A percentile compares a stretch with the other conserved stretches of the same genome.
phyloP scores from a whole-genome alignment of 2,888 invertebrate genomes.

The Anaspis maculata region DNA sequence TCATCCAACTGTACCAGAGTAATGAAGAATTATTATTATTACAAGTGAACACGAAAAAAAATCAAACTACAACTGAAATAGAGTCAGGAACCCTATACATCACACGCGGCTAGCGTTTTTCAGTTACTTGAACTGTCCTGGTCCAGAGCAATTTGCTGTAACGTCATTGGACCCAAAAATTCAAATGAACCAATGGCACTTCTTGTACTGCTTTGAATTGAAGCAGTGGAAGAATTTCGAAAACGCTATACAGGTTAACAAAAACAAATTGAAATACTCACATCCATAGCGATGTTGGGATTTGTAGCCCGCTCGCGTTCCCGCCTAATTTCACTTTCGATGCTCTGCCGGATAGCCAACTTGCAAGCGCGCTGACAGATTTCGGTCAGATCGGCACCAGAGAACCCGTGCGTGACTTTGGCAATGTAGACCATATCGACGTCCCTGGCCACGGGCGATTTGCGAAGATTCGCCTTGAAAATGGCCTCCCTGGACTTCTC shows the following conservation, averaged over 20 bases:
- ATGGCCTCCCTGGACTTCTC: constrained; percentile 96
- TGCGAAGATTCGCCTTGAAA: constrained; percentile 89
- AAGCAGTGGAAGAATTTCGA: too few species aligned
- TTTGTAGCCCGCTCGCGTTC: constrained; percentile 80
- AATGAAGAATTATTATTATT: constrained; percentile 13
- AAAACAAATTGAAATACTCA: too few species aligned
- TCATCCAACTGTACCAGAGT: constrained; percentile 88
- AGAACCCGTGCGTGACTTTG: constrained; percentile 92
- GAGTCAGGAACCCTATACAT: too few species aligned
- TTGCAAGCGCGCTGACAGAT: constrained; percentile 99
- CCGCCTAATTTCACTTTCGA: constrained; percentile 88
- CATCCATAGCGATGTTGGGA: constrained; percentile 74
- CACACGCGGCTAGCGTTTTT: too few species aligned
- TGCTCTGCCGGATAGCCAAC: constrained; percentile 95
- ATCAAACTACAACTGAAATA: neutral
- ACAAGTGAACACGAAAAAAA: neutral
- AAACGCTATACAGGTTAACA: too few species aligned
- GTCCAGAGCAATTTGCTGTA: too few species aligned
- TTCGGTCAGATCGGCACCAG: constrained; percentile 98
- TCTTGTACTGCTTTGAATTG: too few species aligned
- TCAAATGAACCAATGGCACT: too few species aligned
- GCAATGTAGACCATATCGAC: constrained; percentile 85
- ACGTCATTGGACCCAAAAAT: too few species aligned
- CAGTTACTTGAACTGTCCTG: too few species aligned
- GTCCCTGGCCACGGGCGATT: constrained; percentile 92